phyloP scores from a whole-genome alignment of 2,888 invertebrate genomes.

The Coelinius sp. region DNA sequence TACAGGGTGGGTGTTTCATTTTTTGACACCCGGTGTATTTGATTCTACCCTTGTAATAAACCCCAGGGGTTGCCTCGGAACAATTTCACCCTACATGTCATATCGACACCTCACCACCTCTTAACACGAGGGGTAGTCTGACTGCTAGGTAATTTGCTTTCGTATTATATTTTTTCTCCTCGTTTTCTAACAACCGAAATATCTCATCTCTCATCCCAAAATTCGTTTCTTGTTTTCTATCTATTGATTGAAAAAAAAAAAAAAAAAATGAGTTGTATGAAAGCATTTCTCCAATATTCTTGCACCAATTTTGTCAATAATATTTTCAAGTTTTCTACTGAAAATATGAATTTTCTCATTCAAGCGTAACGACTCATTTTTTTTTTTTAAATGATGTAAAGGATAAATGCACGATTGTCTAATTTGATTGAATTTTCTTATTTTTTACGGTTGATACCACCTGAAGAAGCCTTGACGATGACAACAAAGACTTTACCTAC shows the following conservation, averaged over 20 bases:
- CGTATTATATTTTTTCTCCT: conserved; percentile 58
- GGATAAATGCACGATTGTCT: conserved; percentile 8
- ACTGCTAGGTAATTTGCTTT: conserved; percentile 69
- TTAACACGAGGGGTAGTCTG: conserved; percentile 47
- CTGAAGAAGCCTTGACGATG: conserved; percentile 23
- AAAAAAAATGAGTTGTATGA: neutral
- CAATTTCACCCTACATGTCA: conserved; percentile 64
- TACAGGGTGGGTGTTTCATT: conserved; percentile 64
- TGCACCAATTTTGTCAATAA: neutral
- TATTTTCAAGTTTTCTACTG: too few species aligned
- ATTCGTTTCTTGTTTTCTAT: conserved; percentile 15
- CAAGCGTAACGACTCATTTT: too few species aligned
- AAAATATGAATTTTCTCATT: too few species aligned
- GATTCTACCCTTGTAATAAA: conserved; percentile 71
- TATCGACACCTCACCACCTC: conserved; percentile 67
- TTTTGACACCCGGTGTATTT: conserved; percentile 71
- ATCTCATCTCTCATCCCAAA: conserved; percentile 51
- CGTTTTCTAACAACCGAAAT: conserved; percentile 48
- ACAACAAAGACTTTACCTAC: conserved; percentile 25
- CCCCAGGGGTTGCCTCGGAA: conserved; percentile 64
- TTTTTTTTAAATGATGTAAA: neutral
- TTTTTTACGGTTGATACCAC: neutral
- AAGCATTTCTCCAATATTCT: neutral
- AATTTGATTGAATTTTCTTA: conserved; percentile 21
- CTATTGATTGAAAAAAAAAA: neutral